A percentile compares a stretch with the other conserved stretches of the same genome.
These are phyloP conservation scores for Anhinga rufa DNA, from an alignment of 2,113 vertebrate genomes.

Conservation along the genomic window DNA sequence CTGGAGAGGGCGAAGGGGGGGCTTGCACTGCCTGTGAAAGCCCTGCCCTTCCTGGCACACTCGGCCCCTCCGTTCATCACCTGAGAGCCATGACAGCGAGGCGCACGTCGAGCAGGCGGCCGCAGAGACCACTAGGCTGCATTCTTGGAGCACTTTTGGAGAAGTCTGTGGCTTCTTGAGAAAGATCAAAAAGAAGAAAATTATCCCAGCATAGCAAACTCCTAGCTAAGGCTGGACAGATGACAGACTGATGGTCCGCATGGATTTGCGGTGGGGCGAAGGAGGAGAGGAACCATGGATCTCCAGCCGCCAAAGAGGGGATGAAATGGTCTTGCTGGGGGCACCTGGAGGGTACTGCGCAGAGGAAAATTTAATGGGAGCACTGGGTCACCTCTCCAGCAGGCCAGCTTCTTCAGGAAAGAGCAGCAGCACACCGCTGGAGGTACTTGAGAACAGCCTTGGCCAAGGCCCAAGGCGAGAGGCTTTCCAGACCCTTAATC, in stretches of 20 bases:
- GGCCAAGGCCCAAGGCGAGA: constrained; percentile 19
- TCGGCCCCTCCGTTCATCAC: neutral
- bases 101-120: neutral
- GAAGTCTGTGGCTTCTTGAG: neutral
- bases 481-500: constrained; percentile 44
- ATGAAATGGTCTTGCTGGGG: neutral
- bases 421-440: neutral
- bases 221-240: neutral
- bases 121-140: neutral
- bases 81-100: neutral
- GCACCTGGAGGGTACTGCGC: neutral
- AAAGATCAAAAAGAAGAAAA: neutral
- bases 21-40: neutral
- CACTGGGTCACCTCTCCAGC: neutral
- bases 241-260: neutral
- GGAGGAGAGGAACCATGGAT: neutral
- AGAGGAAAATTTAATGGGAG: neutral
- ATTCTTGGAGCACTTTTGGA: neutral
- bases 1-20: neutral
- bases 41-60: neutral
- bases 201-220: neutral
- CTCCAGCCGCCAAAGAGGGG: neutral
- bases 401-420: neutral
- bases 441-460: constrained; percentile 27
- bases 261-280: neutral